Base-by-base conservation (phyloP, 2,797 vertebrate species). In the Telmatherina bonti region DNA sequence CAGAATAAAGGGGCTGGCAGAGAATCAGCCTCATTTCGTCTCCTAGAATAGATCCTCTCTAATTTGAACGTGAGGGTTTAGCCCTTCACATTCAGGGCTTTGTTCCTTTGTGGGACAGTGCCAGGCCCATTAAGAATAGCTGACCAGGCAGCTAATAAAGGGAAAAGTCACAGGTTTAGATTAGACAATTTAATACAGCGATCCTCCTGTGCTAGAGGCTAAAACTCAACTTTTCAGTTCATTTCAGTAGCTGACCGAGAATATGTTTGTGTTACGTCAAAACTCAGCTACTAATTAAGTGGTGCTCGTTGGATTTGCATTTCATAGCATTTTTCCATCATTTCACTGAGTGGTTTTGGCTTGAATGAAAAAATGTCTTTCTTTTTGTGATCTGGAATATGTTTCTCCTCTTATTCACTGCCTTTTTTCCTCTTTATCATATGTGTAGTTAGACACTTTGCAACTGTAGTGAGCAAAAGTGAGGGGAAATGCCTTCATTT, bases 11-110 rank as follows among this genome's bases (percentile, higher is more conserved):
- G 53, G 67, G 38, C 33, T 69, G 76, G 79, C 85, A 78, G 74
- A 83, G 76, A 62, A 90, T 91, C 87, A 79, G 84, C 74, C 82
- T 92, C 88, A 89, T 91, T 86, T 65, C 82, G 70, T 79, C 65
- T 72, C 58, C 51, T 13, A 12, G 78, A 90, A 83, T 75, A 84
- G 79, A 78, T 82, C 85, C 77, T 78, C 70, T 88, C 74, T 88
- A 81, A 88, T 89, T 91, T 81, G 79, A 68, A 83, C 36, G 67
- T 78, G 61, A 74, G 75, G 85, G 82, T 80, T 85, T 80, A 77
- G 70, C 38, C 74, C 43, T 80, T 78, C 76, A 70, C 58, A 67
- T 64, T 84, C 58, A 70, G 22, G 29, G 45, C 66, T 86, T 85
- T 85, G 74, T 79, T 52, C 72, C 69, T 85, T 86, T 82, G 74